Base-by-base conservation (phyloP, 2,888 invertebrate species). In the Idaea straminata region DNA sequence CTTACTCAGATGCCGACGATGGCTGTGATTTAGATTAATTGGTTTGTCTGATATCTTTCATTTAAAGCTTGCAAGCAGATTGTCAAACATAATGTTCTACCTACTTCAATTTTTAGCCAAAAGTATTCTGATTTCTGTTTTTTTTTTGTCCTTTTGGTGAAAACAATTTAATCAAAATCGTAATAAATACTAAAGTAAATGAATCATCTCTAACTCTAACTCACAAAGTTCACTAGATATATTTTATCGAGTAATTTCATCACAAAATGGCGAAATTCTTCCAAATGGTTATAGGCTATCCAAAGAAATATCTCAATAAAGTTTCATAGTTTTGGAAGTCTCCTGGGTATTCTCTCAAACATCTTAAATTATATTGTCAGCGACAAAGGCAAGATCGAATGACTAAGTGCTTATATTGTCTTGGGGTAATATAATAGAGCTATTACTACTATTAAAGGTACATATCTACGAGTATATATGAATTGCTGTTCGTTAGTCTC, bases 231-330 rank as follows among this genome's bases (percentile, higher is more conserved):
- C 47, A 47, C 47, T 47, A 47, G 47, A 47, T 47, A 47, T 47
- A 47, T 13, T 47, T 47, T 47, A 47, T 47, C 47, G 47, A 10
- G 47, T 47, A 47, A 47, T 47, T 47, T 47, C 47, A 47, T 47
- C 47, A 47, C 47, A 10, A 13, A 47, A 47, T 47, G 7, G 47
- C 47, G 10, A 47, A 47, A 47, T 47, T 47, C 47, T 13, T 47
- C 13, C 13, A 7, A 47, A 47, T 47, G 47, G 47, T 47, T 47
- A 47, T 47, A 47, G 47, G 47, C 47, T 47, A 10, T 10, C 13
- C 47, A 47, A 47, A 47, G 47, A 47, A 47, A 47, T 47, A 47
- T 47, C 47, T 47, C 47, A 47, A 47, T 47, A 47, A 47, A 47
- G 7, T 47, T 47, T 47, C 47, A 47, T 47, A 47, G 47, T 47